A percentile compares a stretch with the other conserved stretches of the same genome.
These are phyloP conservation scores for Lepidurus apus DNA, from an alignment of 1,140 invertebrate genomes.

Conservation along the genomic window DNA sequence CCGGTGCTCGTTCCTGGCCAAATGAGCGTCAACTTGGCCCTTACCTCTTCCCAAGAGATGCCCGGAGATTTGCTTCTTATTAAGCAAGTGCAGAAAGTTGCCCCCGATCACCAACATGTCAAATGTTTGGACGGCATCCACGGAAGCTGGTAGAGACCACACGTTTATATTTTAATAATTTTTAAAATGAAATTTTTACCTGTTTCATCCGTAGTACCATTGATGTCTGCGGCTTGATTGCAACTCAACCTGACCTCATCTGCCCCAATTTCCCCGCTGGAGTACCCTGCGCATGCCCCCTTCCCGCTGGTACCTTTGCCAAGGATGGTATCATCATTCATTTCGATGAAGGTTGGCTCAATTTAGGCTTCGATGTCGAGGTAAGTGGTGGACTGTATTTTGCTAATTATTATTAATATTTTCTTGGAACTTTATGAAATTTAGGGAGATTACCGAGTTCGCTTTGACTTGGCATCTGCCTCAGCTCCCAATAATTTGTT, in stretches of 20 bases:
- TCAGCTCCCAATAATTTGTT: not conserved
- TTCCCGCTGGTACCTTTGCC: constrained; percentile 11
- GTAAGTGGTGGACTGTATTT: not conserved
- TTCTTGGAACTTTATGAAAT: not conserved
- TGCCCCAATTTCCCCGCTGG: constrained; percentile 23
- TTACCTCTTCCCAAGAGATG: not conserved
- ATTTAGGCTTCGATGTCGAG: not conserved
- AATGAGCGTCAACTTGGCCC: constrained; percentile 9
- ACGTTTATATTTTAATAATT: too few relatives aligned
- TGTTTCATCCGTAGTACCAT: constrained; percentile 13
- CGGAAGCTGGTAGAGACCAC: constrained; percentile 12
- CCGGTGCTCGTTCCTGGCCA: not conserved
- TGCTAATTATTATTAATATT: not conserved
- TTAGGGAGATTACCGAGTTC: constrained; percentile 14
- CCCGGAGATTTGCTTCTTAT: not conserved
- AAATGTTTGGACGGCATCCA: constrained; percentile 24
- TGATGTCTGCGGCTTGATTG: not conserved
- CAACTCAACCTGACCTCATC: constrained; percentile 25
- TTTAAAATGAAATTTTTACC: too few relatives aligned
- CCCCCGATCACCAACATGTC: constrained; percentile 27
- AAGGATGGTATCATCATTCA: not conserved
- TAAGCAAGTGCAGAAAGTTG: not conserved
- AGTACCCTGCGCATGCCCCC: constrained; percentile 26
- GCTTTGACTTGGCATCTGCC: not conserved
- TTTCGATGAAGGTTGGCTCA: constrained; percentile 21